Percentiles rank a stretch among this genome's conserved stretches.
These are phyloP conservation scores for Gastrophryne carolinensis DNA, from an alignment of 2,797 vertebrate species.

Conservation along the genomic window DNA sequence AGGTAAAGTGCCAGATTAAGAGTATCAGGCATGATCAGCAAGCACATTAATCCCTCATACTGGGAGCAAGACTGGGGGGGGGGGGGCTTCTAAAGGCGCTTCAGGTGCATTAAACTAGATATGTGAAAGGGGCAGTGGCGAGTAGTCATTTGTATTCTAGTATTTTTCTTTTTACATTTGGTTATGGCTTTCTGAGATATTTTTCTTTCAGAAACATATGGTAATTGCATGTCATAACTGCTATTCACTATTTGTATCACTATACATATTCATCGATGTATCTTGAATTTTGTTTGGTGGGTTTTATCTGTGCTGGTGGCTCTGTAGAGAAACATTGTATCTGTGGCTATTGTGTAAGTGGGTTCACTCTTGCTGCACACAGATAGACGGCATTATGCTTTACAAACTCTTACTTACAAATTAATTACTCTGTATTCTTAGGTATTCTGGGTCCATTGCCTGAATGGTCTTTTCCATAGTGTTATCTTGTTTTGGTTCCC, in stretches of 20 bases:
- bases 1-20: too few relatives aligned
- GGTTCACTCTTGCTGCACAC: constrained; percentile 85
- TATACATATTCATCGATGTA: background rate
- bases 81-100: too few relatives aligned
- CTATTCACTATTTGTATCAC: background rate
- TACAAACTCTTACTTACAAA: constrained; percentile 80
- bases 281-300: background rate
- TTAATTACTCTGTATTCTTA: constrained; percentile 82
- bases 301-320: background rate
- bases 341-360: constrained; percentile 75
- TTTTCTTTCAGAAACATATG: too few relatives aligned
- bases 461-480: constrained; percentile 99
- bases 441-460: constrained; percentile 99
- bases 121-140: too few relatives aligned
- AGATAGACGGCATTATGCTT: constrained; percentile 88
- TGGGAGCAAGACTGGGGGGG: too few relatives aligned
- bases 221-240: too few relatives aligned
- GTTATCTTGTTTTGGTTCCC: constrained; percentile 99
- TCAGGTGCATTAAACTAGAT: too few relatives aligned
- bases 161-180: too few relatives aligned
- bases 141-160: too few relatives aligned
- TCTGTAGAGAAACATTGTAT: background rate
- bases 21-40: too few relatives aligned
- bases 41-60: too few relatives aligned
- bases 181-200: too few relatives aligned